Evolutionary conservation across 2,888 invertebrate species (phyloP).

Genomic region (Athalia circularis): DNA sequence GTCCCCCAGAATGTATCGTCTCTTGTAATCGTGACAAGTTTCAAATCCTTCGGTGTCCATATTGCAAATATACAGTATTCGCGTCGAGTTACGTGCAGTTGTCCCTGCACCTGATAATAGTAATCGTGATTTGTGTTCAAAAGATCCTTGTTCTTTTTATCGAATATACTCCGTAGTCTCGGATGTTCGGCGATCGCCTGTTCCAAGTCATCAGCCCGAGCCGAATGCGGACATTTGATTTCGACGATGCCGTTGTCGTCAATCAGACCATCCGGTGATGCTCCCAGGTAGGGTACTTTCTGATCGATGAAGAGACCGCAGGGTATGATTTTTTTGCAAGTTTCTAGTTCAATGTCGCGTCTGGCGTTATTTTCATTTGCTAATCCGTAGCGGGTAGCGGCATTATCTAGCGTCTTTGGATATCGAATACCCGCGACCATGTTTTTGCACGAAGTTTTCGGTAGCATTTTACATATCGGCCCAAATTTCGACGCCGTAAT

Average conservation of each 20-base stretch:
- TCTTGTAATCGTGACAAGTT: neutral
- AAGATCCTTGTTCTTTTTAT: conserved; percentile 42
- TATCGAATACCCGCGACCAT: conserved; percentile 45
- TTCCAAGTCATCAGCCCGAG: too few species aligned
- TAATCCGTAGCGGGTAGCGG: conserved; percentile 47
- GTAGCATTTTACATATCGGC: conserved; percentile 46
- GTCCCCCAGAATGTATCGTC: conserved; percentile 47
- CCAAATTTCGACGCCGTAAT: conserved; percentile 51
- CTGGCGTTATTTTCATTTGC: conserved; percentile 50
- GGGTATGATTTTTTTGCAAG: conserved; percentile 31
- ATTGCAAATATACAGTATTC: conserved; percentile 45
- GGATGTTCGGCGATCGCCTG: too few species aligned
- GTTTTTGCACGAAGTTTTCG: conserved; percentile 47
- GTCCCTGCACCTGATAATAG: conserved; percentile 46
- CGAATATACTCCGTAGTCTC: conserved; percentile 17
- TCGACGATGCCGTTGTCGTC: too few species aligned
- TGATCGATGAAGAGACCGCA: conserved; percentile 51
- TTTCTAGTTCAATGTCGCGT: conserved; percentile 21
- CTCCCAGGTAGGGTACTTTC: conserved; percentile 45
- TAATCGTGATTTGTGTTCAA: too few species aligned
- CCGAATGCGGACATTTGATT: too few species aligned
- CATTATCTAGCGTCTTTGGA: conserved; percentile 37
- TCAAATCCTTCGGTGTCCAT: conserved; percentile 36
- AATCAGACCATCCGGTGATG: too few species aligned
- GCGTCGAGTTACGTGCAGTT: conserved; percentile 44